A percentile compares a stretch with the other conserved stretches of the same genome.
Evolutionary conservation across 1,140 invertebrate genomes (phyloP).

Genomic region (Pogonomyrmex barbatus): DNA sequence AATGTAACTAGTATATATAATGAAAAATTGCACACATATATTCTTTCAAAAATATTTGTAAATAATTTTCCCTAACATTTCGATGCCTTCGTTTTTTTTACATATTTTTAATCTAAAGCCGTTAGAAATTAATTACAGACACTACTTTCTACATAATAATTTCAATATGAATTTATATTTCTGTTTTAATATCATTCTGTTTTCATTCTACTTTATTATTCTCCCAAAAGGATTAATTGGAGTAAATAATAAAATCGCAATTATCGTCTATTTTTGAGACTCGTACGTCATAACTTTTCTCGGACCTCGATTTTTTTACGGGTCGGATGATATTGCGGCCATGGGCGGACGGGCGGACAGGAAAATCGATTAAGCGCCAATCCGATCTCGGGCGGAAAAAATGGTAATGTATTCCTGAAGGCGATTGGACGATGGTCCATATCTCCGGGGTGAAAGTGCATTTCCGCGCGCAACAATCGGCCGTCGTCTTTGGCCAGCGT

Average conservation of each 20-base stretch:
- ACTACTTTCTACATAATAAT: neutral
- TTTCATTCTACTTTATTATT: neutral
- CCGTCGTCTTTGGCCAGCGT: slow-evolving; percentile 19
- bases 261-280: slow-evolving; percentile 4
- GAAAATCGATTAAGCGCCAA: slow-evolving; percentile 45
- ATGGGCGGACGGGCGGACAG: neutral
- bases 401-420: slow-evolving; percentile 52
- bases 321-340: slow-evolving; percentile 21
- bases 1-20: neutral
- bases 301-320: slow-evolving; percentile 9
- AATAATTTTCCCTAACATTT: neutral
- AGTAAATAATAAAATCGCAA: neutral
- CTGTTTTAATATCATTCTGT: neutral
- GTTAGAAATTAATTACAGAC: neutral
- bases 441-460: slow-evolving; percentile 20
- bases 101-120: neutral
- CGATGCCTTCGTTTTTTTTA: neutral
- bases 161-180: neutral
- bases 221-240: neutral
- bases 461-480: slow-evolving; percentile 45
- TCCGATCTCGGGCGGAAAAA: slow-evolving; percentile 27
- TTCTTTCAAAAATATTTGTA: neutral
- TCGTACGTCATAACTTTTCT: neutral
- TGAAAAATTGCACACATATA: neutral
- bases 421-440: slow-evolving; percentile 28